Evolutionary conservation across 2,113 vertebrate genomes (phyloP).

Genomic region (Myotis yumanensis): DNA sequence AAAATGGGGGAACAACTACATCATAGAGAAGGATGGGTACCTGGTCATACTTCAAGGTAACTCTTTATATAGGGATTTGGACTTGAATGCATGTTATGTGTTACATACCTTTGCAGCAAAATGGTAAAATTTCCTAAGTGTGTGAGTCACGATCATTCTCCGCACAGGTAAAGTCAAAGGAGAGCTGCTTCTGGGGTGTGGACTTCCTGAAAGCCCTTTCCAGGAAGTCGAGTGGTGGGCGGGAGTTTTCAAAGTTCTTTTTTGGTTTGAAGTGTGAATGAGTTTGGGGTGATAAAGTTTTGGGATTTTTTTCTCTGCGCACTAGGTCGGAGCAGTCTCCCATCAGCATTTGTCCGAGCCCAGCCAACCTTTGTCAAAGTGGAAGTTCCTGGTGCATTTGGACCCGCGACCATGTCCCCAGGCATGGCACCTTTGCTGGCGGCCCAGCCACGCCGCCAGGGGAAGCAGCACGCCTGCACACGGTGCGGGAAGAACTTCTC

Average conservation of each 20-base stretch:
- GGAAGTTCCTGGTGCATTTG: constrained; percentile 92
- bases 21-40: not conserved
- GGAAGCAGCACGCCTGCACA: constrained; percentile 94
- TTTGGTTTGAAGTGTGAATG: not conserved
- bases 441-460: constrained; percentile 87
- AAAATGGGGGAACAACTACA: not conserved
- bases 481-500: constrained; percentile 96
- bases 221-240: not conserved
- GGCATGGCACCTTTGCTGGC: constrained; percentile 85
- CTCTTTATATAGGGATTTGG: not conserved
- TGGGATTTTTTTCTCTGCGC: not conserved
- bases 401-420: constrained; percentile 87
- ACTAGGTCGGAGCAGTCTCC: constrained; percentile 86
- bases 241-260: too few species aligned
- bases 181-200: not conserved
- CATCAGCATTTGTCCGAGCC: constrained; percentile 87
- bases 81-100: not conserved
- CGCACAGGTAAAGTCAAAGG: not conserved
- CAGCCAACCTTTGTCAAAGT: constrained; percentile 92
- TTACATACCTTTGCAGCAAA: not conserved
- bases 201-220: not conserved
- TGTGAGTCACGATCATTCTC: not conserved
- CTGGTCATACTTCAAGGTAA: not conserved
- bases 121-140: not conserved
- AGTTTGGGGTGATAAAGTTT: not conserved